Conservation (phyloP, 64 coral and sea anemone species). For the Pocillopora verrucosa region DNA sequence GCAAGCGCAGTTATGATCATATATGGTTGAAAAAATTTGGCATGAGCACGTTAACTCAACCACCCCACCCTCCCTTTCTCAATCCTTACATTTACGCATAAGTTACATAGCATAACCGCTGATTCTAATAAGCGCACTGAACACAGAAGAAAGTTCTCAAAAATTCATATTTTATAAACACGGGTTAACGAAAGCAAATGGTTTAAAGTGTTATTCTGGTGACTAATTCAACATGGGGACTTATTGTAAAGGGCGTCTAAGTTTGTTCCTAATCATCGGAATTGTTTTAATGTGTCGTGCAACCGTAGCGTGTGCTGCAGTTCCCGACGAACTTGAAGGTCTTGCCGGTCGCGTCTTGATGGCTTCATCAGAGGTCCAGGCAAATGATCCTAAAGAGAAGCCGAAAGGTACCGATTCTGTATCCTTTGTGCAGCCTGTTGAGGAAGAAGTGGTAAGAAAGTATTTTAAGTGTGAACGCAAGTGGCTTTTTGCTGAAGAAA, state of each 20-base stretch:
- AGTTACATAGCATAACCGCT: background rate
- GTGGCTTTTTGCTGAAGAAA: background rate
- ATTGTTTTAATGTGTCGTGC: slow-evolving; percentile 50
- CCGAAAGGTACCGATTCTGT: slow-evolving; percentile 49
- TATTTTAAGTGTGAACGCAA: background rate
- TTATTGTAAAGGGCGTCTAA: background rate
- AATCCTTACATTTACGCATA: background rate
- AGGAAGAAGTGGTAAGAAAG: slow-evolving; percentile 68
- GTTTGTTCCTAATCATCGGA: slow-evolving; percentile 22
- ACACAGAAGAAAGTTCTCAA: background rate
- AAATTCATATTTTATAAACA: slow-evolving; percentile 9
- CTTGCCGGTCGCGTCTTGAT: slow-evolving; percentile 40
- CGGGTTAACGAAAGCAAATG: background rate
- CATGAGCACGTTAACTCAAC: background rate
- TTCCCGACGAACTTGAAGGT: slow-evolving; percentile 63
- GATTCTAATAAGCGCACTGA: background rate
- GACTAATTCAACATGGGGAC: background rate
- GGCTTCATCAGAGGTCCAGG: slow-evolving; percentile 39
- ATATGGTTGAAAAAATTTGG: too few relatives aligned
- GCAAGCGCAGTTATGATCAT: too few relatives aligned
- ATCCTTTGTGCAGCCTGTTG: slow-evolving; percentile 73
- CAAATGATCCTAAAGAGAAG: slow-evolving; percentile 5
- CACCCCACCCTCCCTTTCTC: background rate
- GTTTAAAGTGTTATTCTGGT: background rate
- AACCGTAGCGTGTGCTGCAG: slow-evolving; percentile 31